Percentiles rank a stretch among this genome's conserved stretches.
Conservation (phyloP, 92 coral and sea anemone genomes). For the Parazoanthus atlanticus region DNA sequence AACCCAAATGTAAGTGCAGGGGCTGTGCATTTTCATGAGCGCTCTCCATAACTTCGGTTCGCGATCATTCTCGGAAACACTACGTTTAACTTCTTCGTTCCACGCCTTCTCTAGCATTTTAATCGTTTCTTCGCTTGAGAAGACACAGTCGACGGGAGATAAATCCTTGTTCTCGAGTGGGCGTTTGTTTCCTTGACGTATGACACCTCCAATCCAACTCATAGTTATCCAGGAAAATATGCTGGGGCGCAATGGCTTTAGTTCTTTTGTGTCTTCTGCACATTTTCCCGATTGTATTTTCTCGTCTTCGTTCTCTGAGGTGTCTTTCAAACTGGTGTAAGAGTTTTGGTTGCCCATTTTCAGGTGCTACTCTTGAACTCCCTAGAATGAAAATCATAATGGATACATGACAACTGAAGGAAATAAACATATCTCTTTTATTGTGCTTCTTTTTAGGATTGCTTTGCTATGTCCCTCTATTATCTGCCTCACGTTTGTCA, state of each 20-base stretch:
- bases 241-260: neutral
- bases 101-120: neutral
- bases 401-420: no score
- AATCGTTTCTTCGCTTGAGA: neutral
- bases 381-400: neutral
- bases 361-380: neutral
- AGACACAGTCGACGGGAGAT: neutral
- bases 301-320: neutral
- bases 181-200: neutral
- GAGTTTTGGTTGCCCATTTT: neutral
- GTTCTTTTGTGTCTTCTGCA: neutral
- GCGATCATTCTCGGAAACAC: neutral
- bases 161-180: neutral
- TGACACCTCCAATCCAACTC: neutral
- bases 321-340: neutral
- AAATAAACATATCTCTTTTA: no score
- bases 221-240: neutral
- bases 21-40: neutral
- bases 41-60: constrained; percentile 14
- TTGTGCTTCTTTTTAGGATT: no score
- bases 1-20: neutral
- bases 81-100: neutral
- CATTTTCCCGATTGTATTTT: neutral
- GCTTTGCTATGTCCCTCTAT: no score
- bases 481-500: no score